Evolutionary conservation across 1,140 invertebrate species (phyloP).

Genomic region (Temnothorax longispinosus): DNA sequence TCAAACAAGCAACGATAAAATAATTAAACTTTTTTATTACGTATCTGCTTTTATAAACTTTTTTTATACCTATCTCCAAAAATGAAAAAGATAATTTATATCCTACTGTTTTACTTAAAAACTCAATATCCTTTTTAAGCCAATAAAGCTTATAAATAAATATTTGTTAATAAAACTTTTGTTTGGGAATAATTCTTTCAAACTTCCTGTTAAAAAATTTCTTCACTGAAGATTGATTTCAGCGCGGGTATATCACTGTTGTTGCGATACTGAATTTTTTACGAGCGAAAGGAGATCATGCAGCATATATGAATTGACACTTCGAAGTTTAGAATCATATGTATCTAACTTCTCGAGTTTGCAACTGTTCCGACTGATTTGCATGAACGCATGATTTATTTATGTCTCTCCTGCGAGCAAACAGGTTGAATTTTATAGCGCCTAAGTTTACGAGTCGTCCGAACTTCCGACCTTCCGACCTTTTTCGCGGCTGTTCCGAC

Average conservation of each 20-base stretch:
- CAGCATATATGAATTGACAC: conserved; percentile 38
- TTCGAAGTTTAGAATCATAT: conserved; percentile 12
- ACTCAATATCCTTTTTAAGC: neutral
- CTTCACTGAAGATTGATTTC: neutral
- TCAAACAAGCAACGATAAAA: neutral
- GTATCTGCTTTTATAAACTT: neutral
- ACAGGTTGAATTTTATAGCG: conserved; percentile 77
- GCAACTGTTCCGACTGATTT: conserved; percentile 64
- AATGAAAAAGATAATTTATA: neutral
- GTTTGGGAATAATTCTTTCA: neutral
- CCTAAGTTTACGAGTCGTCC: conserved; percentile 70
- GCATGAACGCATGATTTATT: conserved; percentile 76
- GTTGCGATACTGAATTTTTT: conserved; percentile 14
- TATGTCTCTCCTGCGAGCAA: conserved; percentile 69
- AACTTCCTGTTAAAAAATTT: neutral
- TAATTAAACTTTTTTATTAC: conserved; percentile 15
- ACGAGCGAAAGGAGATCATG: neutral
- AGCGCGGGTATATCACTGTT: neutral
- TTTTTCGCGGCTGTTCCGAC: conserved; percentile 23
- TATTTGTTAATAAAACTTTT: neutral
- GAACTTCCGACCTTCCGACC: conserved; percentile 66
- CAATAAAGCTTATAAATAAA: neutral
- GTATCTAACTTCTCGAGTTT: conserved; percentile 13
- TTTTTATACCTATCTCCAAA: neutral
- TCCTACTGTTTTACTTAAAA: neutral